Percentiles rank a stretch among this genome's conserved stretches.
Evolutionary conservation across 2,113 vertebrate genomes (phyloP).

Genomic region (Hippocampus zosterae): DNA sequence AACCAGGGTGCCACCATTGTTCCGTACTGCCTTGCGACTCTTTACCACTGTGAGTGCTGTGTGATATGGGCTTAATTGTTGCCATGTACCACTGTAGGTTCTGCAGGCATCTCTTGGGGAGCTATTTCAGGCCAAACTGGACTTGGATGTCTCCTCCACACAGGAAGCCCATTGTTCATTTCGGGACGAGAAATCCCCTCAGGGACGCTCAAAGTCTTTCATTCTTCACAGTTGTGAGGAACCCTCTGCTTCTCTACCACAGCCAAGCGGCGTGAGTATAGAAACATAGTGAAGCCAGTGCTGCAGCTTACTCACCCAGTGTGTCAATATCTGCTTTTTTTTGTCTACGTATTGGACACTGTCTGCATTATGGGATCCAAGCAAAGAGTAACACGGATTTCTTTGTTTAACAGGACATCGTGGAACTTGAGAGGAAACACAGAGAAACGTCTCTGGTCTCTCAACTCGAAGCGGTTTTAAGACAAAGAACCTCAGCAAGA

Average conservation of each 20-base stretch:
- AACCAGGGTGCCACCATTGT: no score
- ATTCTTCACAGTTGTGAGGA: constrained; percentile 11
- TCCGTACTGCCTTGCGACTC: no score
- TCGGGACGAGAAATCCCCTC: constrained; percentile 8
- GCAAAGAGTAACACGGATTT: background rate
- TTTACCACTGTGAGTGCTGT: no score
- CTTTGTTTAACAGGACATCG: constrained; percentile 44
- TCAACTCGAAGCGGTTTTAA: constrained; percentile 60
- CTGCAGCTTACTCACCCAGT: background rate
- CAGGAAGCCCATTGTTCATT: constrained; percentile 48
- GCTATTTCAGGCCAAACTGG: constrained; percentile 69
- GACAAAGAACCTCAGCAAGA: constrained; percentile 39
- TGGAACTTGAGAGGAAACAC: constrained; percentile 50
- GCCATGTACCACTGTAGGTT: constrained; percentile 53
- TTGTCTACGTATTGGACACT: background rate
- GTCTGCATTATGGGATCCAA: background rate
- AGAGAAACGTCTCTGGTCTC: constrained; percentile 46
- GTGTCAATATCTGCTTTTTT: background rate
- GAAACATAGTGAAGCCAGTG: background rate
- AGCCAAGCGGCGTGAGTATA: constrained; percentile 55
- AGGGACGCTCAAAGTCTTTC: constrained; percentile 30
- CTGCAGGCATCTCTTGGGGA: constrained; percentile 76
- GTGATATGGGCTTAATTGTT: background rate
- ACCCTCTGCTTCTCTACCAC: constrained; percentile 56
- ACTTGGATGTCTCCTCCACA: constrained; percentile 26